Conservation (phyloP, 2,888 invertebrate species). For the Mythimna albipuncta region DNA sequence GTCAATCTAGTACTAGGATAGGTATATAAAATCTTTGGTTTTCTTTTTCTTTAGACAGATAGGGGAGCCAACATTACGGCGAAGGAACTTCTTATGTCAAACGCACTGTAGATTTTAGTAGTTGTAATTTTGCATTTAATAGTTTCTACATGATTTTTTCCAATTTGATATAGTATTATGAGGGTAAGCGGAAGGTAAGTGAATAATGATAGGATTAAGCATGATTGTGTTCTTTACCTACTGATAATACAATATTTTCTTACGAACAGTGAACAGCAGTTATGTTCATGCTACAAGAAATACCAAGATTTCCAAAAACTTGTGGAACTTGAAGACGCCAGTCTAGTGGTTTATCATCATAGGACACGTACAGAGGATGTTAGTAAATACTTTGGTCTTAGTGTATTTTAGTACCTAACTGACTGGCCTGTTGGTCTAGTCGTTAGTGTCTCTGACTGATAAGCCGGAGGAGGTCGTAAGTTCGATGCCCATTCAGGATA, state of each 20-base stretch:
- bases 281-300: conserved; percentile 44
- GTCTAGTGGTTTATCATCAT: conserved; percentile 72
- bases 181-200: conserved; percentile 21
- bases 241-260: neutral
- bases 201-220: neutral
- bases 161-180: conserved; percentile 16
- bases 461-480: too few species aligned
- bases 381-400: conserved; percentile 39
- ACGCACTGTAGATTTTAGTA: too few species aligned
- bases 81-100: too few species aligned
- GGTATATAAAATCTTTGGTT: too few species aligned
- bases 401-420: neutral
- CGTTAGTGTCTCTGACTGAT: too few species aligned
- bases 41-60: too few species aligned
- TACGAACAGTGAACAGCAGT: conserved; percentile 36
- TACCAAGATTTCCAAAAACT: conserved; percentile 64
- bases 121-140: neutral
- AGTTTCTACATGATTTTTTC: neutral
- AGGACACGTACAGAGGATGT: conserved; percentile 58
- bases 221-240: neutral
- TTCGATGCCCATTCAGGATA: too few species aligned
- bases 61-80: too few species aligned
- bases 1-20: too few species aligned
- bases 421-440: too few species aligned
- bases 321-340: conserved; percentile 67